Percentiles rank a stretch among this genome's conserved stretches.
Evolutionary conservation across 2,113 vertebrate genomes (phyloP).

Genomic region (Circaetus cinerascens): DNA sequence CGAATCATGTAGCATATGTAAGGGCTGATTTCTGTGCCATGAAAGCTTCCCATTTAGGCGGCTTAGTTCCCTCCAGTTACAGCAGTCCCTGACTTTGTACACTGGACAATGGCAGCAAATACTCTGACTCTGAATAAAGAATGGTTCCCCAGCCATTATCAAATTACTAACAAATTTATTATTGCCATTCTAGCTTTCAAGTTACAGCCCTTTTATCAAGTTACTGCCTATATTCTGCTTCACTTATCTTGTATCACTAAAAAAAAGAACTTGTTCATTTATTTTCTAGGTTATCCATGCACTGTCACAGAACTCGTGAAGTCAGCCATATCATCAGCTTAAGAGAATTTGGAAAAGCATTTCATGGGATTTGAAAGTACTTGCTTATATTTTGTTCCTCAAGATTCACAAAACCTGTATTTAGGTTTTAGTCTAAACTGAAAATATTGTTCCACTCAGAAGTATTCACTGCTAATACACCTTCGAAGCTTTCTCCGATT

Average conservation of each 20-base stretch:
- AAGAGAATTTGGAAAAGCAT: not conserved
- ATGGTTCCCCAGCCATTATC: not conserved
- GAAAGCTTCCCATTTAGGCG: not conserved
- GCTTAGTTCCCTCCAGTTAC: not conserved
- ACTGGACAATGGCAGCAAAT: not conserved
- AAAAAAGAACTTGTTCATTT: not conserved
- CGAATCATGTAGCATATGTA: not conserved
- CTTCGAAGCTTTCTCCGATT: slow-evolving; percentile 78
- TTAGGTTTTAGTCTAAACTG: not conserved
- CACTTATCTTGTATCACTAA: not conserved
- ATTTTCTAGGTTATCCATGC: not conserved
- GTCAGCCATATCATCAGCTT: not conserved
- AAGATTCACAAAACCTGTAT: not conserved
- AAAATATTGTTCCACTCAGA: not conserved
- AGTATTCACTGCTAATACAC: slow-evolving; percentile 35
- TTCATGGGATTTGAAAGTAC: not conserved
- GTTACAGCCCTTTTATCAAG: not conserved
- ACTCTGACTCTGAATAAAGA: not conserved
- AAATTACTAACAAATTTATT: not conserved
- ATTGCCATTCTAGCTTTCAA: not conserved
- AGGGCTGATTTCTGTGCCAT: not conserved
- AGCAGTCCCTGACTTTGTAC: not conserved
- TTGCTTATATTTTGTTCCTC: not conserved
- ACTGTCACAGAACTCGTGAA: not conserved
- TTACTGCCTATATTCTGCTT: not conserved